A percentile compares a stretch with the other conserved stretches of the same genome.
phyloP scores from a whole-genome alignment of 1,140 invertebrate genomes.

The Popillia japonica region DNA sequence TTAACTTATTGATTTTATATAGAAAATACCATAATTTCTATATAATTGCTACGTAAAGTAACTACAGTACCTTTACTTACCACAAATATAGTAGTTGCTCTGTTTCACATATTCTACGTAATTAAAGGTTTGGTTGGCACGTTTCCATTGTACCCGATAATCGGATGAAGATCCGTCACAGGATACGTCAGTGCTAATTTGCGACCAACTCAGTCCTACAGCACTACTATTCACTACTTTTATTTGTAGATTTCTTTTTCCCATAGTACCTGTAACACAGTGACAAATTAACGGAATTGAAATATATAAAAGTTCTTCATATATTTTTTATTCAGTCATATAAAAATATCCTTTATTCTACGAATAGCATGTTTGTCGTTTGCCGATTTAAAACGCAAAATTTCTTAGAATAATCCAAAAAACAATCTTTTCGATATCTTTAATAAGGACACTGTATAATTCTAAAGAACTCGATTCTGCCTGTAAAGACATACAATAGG shows the following conservation, averaged over 20 bases:
- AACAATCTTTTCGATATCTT: too few relatives aligned
- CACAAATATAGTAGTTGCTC: conserved; percentile 46
- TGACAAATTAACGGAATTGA: background rate
- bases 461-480: too few relatives aligned
- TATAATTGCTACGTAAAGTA: background rate
- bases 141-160: conserved; percentile 72
- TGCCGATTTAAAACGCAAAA: too few relatives aligned
- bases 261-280: conserved; percentile 64
- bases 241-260: conserved; percentile 66
- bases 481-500: too few relatives aligned
- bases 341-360: too few relatives aligned
- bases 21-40: too few relatives aligned
- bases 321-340: too few relatives aligned
- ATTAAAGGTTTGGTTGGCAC: conserved; percentile 62
- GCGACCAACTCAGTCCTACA: conserved; percentile 68
- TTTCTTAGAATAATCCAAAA: too few relatives aligned
- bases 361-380: too few relatives aligned
- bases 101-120: conserved; percentile 41
- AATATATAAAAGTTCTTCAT: too few relatives aligned
- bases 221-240: conserved; percentile 64
- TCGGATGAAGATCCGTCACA: conserved; percentile 65
- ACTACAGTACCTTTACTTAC: conserved; percentile 44
- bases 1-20: too few relatives aligned
- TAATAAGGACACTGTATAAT: too few relatives aligned
- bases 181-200: conserved; percentile 65